Conservation (phyloP, 2,888 invertebrate genomes). For the Campoletis raptor region DNA sequence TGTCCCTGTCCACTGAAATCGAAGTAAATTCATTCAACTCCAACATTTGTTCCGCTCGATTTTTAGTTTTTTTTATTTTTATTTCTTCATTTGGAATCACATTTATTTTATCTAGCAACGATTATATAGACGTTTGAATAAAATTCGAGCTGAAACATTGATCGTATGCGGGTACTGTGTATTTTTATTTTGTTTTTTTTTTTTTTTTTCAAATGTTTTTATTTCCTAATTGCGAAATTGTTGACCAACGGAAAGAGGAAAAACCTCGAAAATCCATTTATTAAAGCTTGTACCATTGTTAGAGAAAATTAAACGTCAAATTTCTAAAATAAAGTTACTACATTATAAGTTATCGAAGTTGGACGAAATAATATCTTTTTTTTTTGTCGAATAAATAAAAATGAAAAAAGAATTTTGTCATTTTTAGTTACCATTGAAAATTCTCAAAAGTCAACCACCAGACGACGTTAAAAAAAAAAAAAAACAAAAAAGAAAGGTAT, state of each 20-base stretch:
- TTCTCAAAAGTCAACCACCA: too few species aligned
- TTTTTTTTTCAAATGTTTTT: too few species aligned
- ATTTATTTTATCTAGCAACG: not conserved
- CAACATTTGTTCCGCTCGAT: not conserved
- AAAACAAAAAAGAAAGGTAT: not conserved
- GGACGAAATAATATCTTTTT: too few species aligned
- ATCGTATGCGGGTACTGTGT: not conserved
- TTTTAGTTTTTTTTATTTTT: not conserved
- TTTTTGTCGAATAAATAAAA: too few species aligned
- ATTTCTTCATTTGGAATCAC: not conserved
- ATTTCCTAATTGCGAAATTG: not conserved
- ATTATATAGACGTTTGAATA: not conserved
- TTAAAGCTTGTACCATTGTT: not conserved
- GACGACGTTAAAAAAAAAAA: too few species aligned
- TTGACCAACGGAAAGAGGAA: not conserved
- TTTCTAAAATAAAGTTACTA: too few species aligned
- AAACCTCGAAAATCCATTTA: not conserved
- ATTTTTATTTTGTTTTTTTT: not conserved
- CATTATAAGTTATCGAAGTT: too few species aligned
- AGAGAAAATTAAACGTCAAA: too few species aligned
- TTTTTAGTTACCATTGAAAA: too few species aligned
- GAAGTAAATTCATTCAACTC: slow-evolving; percentile 5
- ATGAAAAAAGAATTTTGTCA: too few species aligned
- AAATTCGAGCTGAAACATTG: not conserved
- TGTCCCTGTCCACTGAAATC: slow-evolving; percentile 32